These are phyloP conservation scores for Epinephelus awoara DNA, from an alignment of 2,797 vertebrate species.

Conservation along the genomic window DNA sequence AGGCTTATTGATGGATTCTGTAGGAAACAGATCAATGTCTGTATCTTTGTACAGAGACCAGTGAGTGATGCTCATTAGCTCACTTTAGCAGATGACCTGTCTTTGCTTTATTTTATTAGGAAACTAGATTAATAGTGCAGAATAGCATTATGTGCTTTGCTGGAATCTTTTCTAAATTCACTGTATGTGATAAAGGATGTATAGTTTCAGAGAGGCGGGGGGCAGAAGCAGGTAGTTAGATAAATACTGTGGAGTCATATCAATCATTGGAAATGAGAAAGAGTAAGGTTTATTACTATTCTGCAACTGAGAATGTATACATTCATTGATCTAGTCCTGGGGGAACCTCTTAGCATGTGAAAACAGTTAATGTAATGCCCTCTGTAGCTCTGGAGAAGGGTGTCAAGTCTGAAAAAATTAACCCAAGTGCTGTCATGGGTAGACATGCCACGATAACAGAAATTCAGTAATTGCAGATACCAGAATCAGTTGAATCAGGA, in stretches of 20 bases:
- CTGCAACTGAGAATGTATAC: background rate
- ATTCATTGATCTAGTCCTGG: too few species aligned
- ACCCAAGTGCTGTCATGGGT: too few species aligned
- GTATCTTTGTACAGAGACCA: background rate
- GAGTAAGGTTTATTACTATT: background rate
- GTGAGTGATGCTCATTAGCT: background rate
- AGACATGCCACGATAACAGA: too few species aligned
- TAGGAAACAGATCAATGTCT: background rate
- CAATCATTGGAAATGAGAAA: background rate
- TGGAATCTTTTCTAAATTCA: background rate
- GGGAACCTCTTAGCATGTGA: too few species aligned
- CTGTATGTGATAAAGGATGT: too few species aligned
- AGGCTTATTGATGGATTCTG: constrained; percentile 2
- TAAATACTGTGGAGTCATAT: background rate
- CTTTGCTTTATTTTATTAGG: background rate
- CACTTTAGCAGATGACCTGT: fast-evolving
- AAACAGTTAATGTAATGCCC: too few species aligned
- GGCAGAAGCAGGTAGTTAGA: background rate
- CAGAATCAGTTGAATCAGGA: too few species aligned
- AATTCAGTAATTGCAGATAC: too few species aligned
- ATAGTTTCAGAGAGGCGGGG: background rate
- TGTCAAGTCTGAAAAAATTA: too few species aligned
- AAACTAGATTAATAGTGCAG: background rate
- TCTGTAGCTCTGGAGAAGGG: too few species aligned
- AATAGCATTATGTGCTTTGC: too few species aligned